Percentiles rank a stretch among this genome's conserved stretches.
phyloP scores from a whole-genome alignment of 2,888 invertebrate genomes.

The Caenorhabditis sp. region DNA sequence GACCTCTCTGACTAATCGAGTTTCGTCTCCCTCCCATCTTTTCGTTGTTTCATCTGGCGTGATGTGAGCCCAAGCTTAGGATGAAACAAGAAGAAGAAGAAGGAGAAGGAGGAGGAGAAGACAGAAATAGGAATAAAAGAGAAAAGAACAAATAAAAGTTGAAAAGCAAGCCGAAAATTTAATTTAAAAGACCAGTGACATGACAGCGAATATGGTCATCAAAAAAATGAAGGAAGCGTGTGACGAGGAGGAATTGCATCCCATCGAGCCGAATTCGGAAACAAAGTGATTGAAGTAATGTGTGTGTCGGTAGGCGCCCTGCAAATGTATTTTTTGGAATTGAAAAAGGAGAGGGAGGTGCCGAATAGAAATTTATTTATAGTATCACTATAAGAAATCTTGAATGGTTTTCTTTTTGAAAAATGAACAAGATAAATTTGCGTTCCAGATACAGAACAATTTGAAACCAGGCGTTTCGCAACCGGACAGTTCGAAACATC shows the following conservation, averaged over 20 bases:
- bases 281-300: conserved; percentile 66
- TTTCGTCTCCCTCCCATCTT: conserved; percentile 12
- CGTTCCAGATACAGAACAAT: too few species aligned
- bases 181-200: not conserved
- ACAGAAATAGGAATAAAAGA: not conserved
- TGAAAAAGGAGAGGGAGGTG: too few species aligned
- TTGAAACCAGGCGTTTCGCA: too few species aligned
- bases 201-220: conserved; percentile 9
- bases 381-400: too few species aligned
- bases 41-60: conserved; percentile 1
- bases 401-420: too few species aligned
- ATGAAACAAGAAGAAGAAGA: not conserved
- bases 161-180: not conserved
- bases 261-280: conserved; percentile 59
- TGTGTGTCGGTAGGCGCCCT: conserved; percentile 60
- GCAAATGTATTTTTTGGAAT: conserved; percentile 12
- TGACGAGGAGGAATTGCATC: conserved; percentile 44
- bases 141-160: not conserved
- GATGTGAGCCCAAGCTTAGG: too few species aligned
- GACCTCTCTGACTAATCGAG: conserved; percentile 40
- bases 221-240: not conserved
- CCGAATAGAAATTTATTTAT: too few species aligned
- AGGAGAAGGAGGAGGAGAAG: not conserved
- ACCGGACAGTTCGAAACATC: too few species aligned
- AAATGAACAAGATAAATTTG: too few species aligned